phyloP scores from a whole-genome alignment of 2,797 vertebrate genomes.

The Naso thynnoides region DNA sequence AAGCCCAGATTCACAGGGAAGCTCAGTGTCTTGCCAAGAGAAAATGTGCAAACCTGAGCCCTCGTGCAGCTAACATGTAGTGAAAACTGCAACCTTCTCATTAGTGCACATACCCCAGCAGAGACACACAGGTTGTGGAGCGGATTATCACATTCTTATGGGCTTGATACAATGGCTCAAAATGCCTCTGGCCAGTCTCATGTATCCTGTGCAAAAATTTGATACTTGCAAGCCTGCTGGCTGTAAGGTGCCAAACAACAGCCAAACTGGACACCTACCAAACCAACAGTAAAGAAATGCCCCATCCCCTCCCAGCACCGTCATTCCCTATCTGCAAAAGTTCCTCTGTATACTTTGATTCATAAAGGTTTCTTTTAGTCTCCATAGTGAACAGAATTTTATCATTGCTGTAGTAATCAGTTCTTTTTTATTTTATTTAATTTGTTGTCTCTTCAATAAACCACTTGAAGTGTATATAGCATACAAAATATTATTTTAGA shows the following conservation, averaged over 20 bases:
- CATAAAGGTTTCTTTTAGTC: too few species aligned
- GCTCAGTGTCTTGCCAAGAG: neutral
- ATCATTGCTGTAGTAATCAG: too few species aligned
- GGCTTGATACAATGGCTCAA: neutral
- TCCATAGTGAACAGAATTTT: too few species aligned
- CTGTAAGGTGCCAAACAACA: neutral
- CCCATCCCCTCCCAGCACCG: too few species aligned
- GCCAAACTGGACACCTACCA: neutral
- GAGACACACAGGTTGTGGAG: neutral
- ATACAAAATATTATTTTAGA: too few species aligned
- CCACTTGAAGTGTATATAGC: too few species aligned
- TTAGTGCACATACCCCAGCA: slow-evolving; percentile 26
- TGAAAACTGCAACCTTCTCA: slow-evolving; percentile 5
- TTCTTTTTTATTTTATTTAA: too few species aligned
- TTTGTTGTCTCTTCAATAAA: too few species aligned
- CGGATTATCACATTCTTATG: slow-evolving; percentile 8
- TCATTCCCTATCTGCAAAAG: too few species aligned
- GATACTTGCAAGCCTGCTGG: too few species aligned
- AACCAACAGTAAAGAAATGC: too few species aligned
- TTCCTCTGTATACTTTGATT: too few species aligned
- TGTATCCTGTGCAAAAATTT: neutral
- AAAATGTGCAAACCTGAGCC: neutral
- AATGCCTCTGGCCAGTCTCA: neutral
- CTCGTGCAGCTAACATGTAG: neutral
- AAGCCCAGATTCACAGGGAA: neutral